These are phyloP conservation scores for Paguma larvata DNA, from an alignment of 2,797 vertebrate species.

Conservation along the genomic window DNA sequence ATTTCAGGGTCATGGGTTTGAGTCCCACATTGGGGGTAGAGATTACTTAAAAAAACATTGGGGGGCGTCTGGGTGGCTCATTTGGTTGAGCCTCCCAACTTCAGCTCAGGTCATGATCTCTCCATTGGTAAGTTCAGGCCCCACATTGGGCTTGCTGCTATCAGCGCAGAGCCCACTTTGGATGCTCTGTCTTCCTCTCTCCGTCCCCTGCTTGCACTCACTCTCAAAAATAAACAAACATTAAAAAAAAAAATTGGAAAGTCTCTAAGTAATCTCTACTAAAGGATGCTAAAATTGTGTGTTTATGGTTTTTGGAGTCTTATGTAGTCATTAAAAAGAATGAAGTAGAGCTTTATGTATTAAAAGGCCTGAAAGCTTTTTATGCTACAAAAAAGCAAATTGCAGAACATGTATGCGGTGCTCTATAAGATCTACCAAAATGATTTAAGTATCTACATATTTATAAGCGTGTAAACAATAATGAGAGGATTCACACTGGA, in stretches of 20 bases:
- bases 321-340: background rate
- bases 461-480: background rate
- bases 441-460: background rate
- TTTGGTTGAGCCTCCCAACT: too few relatives aligned
- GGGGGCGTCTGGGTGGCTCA: too few relatives aligned
- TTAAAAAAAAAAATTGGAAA: slow-evolving; percentile 19
- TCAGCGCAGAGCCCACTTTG: too few relatives aligned
- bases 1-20: background rate
- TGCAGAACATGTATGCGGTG: background rate
- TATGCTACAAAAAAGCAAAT: background rate
- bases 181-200: too few relatives aligned
- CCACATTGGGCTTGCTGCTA: too few relatives aligned
- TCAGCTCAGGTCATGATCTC: too few relatives aligned
- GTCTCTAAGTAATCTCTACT: background rate
- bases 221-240: too few relatives aligned
- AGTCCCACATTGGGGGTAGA: background rate
- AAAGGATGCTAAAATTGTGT: background rate
- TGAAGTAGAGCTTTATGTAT: background rate
- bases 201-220: too few relatives aligned
- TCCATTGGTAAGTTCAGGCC: too few relatives aligned
- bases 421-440: background rate
- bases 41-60: background rate
- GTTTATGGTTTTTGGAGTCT: slow-evolving; percentile 15
- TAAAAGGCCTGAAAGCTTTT: background rate
- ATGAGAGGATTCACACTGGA: background rate